A percentile compares a stretch with the other conserved stretches of the same genome.
phyloP scores from a whole-genome alignment of 1,140 invertebrate genomes.

The Cydia strobilella region DNA sequence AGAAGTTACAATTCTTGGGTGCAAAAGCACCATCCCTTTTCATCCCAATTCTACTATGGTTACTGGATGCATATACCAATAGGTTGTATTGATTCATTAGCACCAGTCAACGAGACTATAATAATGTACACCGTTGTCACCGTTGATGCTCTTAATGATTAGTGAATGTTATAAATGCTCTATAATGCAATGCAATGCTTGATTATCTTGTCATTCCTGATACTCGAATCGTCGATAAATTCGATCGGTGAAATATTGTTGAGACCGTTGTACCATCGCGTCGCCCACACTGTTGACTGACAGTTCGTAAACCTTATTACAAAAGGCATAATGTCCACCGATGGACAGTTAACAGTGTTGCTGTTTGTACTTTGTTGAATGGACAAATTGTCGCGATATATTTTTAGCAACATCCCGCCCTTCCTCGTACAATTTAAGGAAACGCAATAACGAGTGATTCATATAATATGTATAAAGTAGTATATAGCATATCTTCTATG shows the following conservation, averaged over 20 bases:
- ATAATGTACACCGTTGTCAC: too few species aligned
- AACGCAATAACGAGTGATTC: constrained; percentile 76
- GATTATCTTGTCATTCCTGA: background rate
- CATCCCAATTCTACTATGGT: background rate
- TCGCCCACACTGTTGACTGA: too few species aligned
- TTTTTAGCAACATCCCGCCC: constrained; percentile 34
- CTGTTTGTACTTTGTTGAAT: background rate
- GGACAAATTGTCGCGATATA: too few species aligned
- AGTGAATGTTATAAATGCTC: background rate
- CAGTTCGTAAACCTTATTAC: too few species aligned
- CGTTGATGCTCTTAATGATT: background rate
- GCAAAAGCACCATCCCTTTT: background rate
- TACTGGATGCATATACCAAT: background rate
- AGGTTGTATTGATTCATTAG: background rate
- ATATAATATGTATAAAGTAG: constrained; percentile 75
- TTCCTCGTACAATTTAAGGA: constrained; percentile 62
- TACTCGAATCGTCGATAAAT: background rate
- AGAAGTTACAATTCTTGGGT: background rate
- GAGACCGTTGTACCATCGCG: too few species aligned
- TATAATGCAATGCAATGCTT: background rate
- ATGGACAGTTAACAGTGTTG: too few species aligned
- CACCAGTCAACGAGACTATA: too few species aligned
- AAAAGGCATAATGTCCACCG: too few species aligned
- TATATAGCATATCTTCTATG: constrained; percentile 73
- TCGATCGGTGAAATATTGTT: background rate